Percentiles rank a stretch among this genome's conserved stretches.
Evolutionary conservation across 2,797 vertebrate species (phyloP).

Genomic region (Enoplosus armatus): DNA sequence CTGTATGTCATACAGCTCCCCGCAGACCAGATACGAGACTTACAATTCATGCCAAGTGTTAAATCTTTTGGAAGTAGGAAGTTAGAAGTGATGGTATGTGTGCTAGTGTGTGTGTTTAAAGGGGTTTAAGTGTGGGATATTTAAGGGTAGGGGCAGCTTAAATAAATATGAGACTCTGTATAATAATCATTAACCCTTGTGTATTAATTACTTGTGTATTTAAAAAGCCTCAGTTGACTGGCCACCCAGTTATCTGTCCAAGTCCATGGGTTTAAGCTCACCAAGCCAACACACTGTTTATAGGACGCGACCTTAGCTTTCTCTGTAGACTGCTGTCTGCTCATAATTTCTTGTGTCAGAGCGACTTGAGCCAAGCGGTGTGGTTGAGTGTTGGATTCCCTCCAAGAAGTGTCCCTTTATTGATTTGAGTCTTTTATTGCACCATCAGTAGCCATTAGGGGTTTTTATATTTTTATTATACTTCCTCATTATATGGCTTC

Average conservation of each 20-base stretch:
- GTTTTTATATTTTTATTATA: slow-evolving; percentile 57
- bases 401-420: slow-evolving; percentile 72
- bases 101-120: slow-evolving; percentile 19
- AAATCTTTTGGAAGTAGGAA: slow-evolving; percentile 36
- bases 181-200: slow-evolving; percentile 51
- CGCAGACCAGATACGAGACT: slow-evolving; percentile 42
- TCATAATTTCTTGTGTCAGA: slow-evolving; percentile 61
- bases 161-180: slow-evolving; percentile 38
- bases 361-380: slow-evolving; percentile 54
- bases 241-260: slow-evolving; percentile 18
- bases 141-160: slow-evolving; percentile 6
- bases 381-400: slow-evolving; percentile 60
- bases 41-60: slow-evolving; percentile 51
- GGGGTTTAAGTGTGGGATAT: slow-evolving; percentile 12
- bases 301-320: slow-evolving; percentile 64
- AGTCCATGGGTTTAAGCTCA: slow-evolving; percentile 35
- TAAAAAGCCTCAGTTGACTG: slow-evolving; percentile 27
- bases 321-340: slow-evolving; percentile 50
- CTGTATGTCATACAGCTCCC: slow-evolving; percentile 51
- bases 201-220: slow-evolving; percentile 47
- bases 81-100: neutral
- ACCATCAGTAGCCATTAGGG: slow-evolving; percentile 63
- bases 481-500: slow-evolving; percentile 56
- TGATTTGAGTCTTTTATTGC: slow-evolving; percentile 75
- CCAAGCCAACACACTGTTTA: slow-evolving; percentile 55